phyloP scores from a whole-genome alignment of 2,797 vertebrate genomes.

The Sandelia bainsii region DNA sequence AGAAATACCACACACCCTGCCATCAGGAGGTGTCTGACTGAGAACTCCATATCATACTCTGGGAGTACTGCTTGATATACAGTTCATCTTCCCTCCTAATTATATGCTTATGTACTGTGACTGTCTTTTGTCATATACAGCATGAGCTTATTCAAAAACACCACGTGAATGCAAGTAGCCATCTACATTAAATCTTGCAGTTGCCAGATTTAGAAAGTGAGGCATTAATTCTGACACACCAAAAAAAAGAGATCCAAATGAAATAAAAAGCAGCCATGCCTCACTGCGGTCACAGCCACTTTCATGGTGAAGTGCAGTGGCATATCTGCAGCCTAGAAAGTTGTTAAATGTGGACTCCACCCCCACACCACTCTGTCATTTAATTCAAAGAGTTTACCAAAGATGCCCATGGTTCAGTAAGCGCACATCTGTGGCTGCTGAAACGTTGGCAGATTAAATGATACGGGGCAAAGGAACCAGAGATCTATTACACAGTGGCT shows the following conservation, averaged over 20 bases:
- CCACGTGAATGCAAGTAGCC: slow-evolving; percentile 53
- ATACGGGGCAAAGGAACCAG: slow-evolving; percentile 37
- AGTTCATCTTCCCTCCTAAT: slow-evolving; percentile 49
- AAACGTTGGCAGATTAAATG: slow-evolving; percentile 50
- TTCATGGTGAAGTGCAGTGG: slow-evolving; percentile 64
- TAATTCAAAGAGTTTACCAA: slow-evolving; percentile 65
- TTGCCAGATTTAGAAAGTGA: slow-evolving; percentile 61
- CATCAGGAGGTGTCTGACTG: slow-evolving; percentile 10
- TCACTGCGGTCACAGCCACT: slow-evolving; percentile 64
- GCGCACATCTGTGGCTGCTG: slow-evolving; percentile 49
- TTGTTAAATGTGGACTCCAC: slow-evolving; percentile 72
- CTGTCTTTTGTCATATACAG: slow-evolving; percentile 32
- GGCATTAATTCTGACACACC: slow-evolving; percentile 61
- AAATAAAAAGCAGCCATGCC: slow-evolving; percentile 56
- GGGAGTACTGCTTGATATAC: slow-evolving; percentile 25
- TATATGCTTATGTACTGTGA: slow-evolving; percentile 57
- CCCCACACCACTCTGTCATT: slow-evolving; percentile 75
- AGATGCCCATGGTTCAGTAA: slow-evolving; percentile 57
- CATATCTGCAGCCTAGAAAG: slow-evolving; percentile 65
- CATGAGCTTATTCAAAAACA: slow-evolving; percentile 28
- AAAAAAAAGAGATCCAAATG: slow-evolving; percentile 32
- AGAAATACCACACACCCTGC: slow-evolving; percentile 48
- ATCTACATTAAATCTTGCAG: slow-evolving; percentile 71
- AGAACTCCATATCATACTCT: slow-evolving; percentile 7
- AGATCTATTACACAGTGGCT: slow-evolving; percentile 19